Evolutionary conservation across 2,113 vertebrate species (phyloP).

Genomic region (Gymnocephalus cernua): DNA sequence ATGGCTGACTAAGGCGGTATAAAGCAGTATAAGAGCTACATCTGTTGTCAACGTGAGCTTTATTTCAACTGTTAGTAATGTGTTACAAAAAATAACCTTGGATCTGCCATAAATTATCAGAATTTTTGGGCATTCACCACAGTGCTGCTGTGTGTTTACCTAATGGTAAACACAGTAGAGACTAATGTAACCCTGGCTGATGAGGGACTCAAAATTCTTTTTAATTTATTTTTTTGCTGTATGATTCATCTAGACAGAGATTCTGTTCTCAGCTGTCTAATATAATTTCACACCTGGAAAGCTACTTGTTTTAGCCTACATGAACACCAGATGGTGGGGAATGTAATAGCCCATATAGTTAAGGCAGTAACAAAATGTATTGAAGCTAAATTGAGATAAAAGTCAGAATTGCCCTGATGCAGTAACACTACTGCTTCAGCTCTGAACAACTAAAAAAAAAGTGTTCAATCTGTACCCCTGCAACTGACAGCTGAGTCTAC

Average conservation of each 20-base stretch:
- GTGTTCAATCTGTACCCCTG: not conserved
- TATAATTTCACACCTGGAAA: not conserved
- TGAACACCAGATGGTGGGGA: not conserved
- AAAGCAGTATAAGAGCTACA: not conserved
- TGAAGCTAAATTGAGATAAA: not conserved
- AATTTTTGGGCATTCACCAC: slow-evolving; percentile 8
- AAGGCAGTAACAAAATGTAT: not conserved
- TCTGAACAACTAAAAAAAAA: not conserved
- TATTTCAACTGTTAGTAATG: too few species aligned
- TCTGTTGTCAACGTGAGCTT: not conserved
- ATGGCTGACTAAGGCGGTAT: too few species aligned
- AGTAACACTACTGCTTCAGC: not conserved
- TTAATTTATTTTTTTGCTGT: not conserved
- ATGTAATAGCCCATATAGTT: not conserved
- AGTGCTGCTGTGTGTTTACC: slow-evolving; percentile 15
- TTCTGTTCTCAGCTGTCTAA: slow-evolving; percentile 5
- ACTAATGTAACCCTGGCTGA: slow-evolving; percentile 7
- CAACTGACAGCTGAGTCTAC: slow-evolving; percentile 22
- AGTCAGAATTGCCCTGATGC: not conserved
- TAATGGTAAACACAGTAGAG: not conserved
- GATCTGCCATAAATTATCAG: too few species aligned
- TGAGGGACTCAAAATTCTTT: not conserved
- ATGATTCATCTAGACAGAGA: slow-evolving; percentile 1
- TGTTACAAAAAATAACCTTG: too few species aligned
- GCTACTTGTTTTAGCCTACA: not conserved